Evolutionary conservation across 1,140 invertebrate genomes (phyloP), one percentile per base, ranked within the genome.

Genomic region (Drosophila oshimai): DNA sequence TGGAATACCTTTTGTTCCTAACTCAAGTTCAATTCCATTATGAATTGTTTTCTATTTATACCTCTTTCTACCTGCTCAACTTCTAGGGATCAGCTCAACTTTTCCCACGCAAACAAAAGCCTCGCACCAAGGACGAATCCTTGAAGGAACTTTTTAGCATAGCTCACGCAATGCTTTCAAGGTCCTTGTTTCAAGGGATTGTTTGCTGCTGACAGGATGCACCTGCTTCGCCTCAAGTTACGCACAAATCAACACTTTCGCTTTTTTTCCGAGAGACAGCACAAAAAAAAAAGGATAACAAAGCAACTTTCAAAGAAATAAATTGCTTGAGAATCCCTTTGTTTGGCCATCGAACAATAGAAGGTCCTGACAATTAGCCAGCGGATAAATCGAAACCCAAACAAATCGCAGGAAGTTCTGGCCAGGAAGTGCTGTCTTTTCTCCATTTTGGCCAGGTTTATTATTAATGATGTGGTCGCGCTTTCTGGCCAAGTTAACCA

Each of bases 231-330:
- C 57, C 42, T 60, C 47, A 49, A 60, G 47, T 57, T 80, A 76
- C 72, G 71, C 58, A 74, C 71, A 87, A 87, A 87, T 86, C 75
- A 86, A 80, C 80, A 86, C 80, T 86, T 86, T 87, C 76, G 71
- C 72, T 86, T 80, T 70, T 42, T 7, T 13, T 4, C n/a, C n/a
- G n/a, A n/a, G 28, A 33, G 45, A 12, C 34, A 26, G 20, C 6
- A 1, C 2, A 15, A 31, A 28, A 20, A 49, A 31, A n/a, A 42
- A 46, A 51, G 39, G 22, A 20, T 9, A 34, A 44, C 26, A 61
- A 45, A 57, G 37, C 29, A 50, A 17, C 22, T 31, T 62, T 60
- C 28, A 34, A 46, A 41, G 39, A 42, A 33, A 37, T 13, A 70
- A 57, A 65, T 49, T 13, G 41, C 60, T 49, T 20, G 34, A 29